Evolutionary conservation across 2,888 invertebrate genomes (phyloP), one percentile per base, ranked within the genome.

Genomic region (Euspilapteryx auroguttella): DNA sequence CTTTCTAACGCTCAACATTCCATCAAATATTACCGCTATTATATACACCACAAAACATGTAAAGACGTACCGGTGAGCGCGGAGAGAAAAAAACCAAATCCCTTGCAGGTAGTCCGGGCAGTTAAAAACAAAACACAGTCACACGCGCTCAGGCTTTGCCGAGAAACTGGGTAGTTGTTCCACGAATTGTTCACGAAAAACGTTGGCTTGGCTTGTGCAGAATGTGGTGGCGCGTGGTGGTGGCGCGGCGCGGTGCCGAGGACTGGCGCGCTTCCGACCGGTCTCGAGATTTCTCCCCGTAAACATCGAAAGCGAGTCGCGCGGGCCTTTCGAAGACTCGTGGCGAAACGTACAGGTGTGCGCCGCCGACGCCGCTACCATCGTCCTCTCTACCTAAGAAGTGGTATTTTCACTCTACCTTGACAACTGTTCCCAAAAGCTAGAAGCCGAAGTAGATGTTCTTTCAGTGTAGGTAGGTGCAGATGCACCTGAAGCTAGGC

Each of bases 241-340:
- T 36, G 30, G 13, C 35, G 28, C 39, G 49, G 44, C 54, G 58
- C 49, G 49, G 40, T 43, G 55, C 61, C 54, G 54, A 53, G 23
- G 40, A 51, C 53, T 52, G 47, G 42, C 46, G 37, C 33, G 40
- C n/a, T n/a, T 41, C 41, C 39, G 49, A 61, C 68, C 66, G 66
- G 69, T 68, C 53, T 47, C 28, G 53, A 58, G 71, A 71, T 73
- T 73, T 73, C 73, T 71, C 73, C 68, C 68, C 66, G 68, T 66
- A 63, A 62, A 63, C 69, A 69, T 57, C 64, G 71, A 69, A 73
- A 71, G 66, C 69, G 55, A 65, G 61, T 14, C 63, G 59, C 59
- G 49, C 47, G 41, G 52, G 50, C 64, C 66, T 69, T 71, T 71
- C 69, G 65, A 71, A 54, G 52, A 47, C 43, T 53, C 46, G 54